Percentiles rank a stretch among this genome's conserved stretches.
Evolutionary conservation across 2,888 invertebrate species (phyloP).

Genomic region (Cordilura impudica): DNA sequence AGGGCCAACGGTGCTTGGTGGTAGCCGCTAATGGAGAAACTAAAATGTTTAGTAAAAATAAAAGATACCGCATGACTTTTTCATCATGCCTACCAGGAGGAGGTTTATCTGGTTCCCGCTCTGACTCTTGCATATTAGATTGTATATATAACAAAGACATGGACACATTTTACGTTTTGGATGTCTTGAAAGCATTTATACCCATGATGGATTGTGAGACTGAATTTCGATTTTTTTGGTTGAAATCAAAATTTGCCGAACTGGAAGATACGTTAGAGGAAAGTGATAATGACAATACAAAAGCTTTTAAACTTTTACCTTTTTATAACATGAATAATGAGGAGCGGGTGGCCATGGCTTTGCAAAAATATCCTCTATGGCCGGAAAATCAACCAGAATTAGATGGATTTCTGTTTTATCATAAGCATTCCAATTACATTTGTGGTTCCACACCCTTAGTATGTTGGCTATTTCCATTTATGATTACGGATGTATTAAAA

Average conservation of each 20-base stretch:
- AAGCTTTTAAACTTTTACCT: slow-evolving; percentile 67
- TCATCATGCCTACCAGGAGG: slow-evolving; percentile 74
- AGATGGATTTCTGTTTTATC: slow-evolving; percentile 95
- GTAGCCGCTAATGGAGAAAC: slow-evolving; percentile 86
- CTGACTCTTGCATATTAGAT: slow-evolving; percentile 82
- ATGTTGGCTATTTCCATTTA: slow-evolving; percentile 93
- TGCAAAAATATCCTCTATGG: slow-evolving; percentile 73
- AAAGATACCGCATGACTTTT: slow-evolving; percentile 80
- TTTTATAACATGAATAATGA: slow-evolving; percentile 72
- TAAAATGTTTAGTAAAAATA: slow-evolving; percentile 83
- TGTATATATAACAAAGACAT: slow-evolving; percentile 85
- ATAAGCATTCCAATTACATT: slow-evolving; percentile 88
- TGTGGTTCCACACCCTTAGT: slow-evolving; percentile 91
- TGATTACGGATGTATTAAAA: slow-evolving; percentile 86
- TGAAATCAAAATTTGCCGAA: slow-evolving; percentile 86
- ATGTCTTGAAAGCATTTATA: slow-evolving; percentile 80
- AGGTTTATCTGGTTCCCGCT: slow-evolving; percentile 58
- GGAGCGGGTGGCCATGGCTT: slow-evolving; percentile 62
- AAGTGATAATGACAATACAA: slow-evolving; percentile 64
- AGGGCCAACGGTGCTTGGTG: slow-evolving; percentile 89
- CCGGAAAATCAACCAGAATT: slow-evolving; percentile 79
- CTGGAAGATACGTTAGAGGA: slow-evolving; percentile 60
- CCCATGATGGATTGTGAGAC: slow-evolving; percentile 77
- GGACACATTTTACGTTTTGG: slow-evolving; percentile 86
- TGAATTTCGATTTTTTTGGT: slow-evolving; percentile 91